Evolutionary conservation across 1,140 invertebrate genomes (phyloP), one percentile per base, ranked within the genome.

Genomic region (Leptinotarsa defecta): DNA sequence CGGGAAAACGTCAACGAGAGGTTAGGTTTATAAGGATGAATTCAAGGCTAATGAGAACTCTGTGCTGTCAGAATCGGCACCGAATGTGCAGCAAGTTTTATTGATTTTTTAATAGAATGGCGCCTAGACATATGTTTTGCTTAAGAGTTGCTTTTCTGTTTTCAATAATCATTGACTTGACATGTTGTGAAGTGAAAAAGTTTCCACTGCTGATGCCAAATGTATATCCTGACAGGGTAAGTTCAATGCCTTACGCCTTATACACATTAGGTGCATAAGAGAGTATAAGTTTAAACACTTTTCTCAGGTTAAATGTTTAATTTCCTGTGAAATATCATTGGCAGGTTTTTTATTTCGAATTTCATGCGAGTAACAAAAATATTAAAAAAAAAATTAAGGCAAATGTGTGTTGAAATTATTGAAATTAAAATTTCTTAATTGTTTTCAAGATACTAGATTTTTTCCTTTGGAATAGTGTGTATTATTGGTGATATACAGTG

Each of bases 141-240:
- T 67, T 81, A 67, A 52, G 71, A 20, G 17, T 76, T 70, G 48
- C 76, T 65, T 57, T 81, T 75, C 75, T 79, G 61, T 52, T 73
- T n/a, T n/a, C 79, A 65, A 52, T 79, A 74, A 74, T 76, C 27
- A 49, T 79, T 72, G 27, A 77, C 71, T 62, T 80, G 71, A 77
- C 77, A 77, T 79, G 79, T 71, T 76, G 74, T 68, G 76, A 85
- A 67, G 77, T 83, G 13, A 83, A 89, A 73, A 89, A 88, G 69
- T 93, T 89, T 83, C 86, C 91, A 17, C 86, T 94, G 73, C 83
- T 92, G 11, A 94, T 94, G 92, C 92, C 92, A 76, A 90, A 91
- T 84, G 91, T 93, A 48, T 88, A 87, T 68, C 92, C 92, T 52
- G 87, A 89, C 79, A 87, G 86, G 81, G 92, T 93, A 87, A 91